Percentiles rank a stretch among this genome's conserved stretches.
Conservation (phyloP, 2,888 invertebrate genomes). For the Eupithecia vulgata region DNA sequence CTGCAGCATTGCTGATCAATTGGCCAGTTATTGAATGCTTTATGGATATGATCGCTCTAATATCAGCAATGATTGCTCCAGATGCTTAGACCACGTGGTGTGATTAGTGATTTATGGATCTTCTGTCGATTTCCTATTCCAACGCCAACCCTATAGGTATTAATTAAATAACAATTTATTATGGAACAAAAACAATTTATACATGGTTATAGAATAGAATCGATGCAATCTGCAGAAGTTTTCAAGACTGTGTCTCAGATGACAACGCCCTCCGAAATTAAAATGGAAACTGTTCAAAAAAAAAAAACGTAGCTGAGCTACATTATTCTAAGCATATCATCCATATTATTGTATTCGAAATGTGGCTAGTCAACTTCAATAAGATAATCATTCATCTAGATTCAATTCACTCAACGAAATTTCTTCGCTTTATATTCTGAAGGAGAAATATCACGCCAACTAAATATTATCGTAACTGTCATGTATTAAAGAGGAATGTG, state of each 20-base stretch:
- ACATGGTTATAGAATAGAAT: no score
- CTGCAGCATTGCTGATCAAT: constrained; percentile 62
- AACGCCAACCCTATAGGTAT: no score
- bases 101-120: constrained; percentile 22
- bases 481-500: constrained; percentile 56
- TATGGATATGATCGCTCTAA: constrained; percentile 56
- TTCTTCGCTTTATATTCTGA: not conserved
- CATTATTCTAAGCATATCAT: not conserved
- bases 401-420: not conserved
- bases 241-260: no score
- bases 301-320: no score
- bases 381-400: not conserved
- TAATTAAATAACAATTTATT: no score
- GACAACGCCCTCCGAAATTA: no score
- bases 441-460: constrained; percentile 33
- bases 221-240: no score
- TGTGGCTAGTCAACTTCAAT: not conserved
- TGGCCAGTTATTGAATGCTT: constrained; percentile 59
- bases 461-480: constrained; percentile 65
- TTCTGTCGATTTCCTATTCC: constrained; percentile 5
- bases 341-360: not conserved
- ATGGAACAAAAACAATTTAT: no score
- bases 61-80: constrained; percentile 50
- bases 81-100: constrained; percentile 29
- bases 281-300: no score